Evolutionary conservation across 2,797 vertebrate species (phyloP).

Genomic region (Spheniscus humboldti): DNA sequence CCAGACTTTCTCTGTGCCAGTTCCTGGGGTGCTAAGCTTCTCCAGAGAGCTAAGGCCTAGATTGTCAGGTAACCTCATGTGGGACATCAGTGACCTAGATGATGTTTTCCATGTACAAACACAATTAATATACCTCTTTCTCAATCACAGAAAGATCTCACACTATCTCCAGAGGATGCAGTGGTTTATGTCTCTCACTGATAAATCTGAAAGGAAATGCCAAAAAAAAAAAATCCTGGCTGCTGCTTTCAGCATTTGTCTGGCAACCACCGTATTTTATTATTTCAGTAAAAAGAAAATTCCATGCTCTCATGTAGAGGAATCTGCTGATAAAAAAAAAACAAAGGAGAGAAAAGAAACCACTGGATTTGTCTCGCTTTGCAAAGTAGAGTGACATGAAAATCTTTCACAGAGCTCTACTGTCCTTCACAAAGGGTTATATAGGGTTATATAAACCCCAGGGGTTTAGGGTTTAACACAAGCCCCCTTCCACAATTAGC

Average conservation of each 20-base stretch:
- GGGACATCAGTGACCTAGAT: neutral
- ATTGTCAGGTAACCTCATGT: neutral
- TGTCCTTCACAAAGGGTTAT: neutral
- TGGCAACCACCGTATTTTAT: neutral
- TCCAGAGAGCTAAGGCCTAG: neutral
- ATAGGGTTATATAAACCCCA: neutral
- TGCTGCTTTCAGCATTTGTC: neutral
- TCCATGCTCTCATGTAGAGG: conserved; percentile 6
- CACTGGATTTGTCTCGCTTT: neutral
- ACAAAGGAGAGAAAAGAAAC: neutral
- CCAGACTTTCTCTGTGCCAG: neutral
- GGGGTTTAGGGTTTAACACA: neutral
- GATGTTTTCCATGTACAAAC: neutral
- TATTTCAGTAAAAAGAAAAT: conserved; percentile 26
- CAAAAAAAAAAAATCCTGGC: neutral
- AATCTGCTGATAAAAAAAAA: conserved; percentile 45
- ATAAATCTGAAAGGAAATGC: neutral
- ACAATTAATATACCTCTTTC: neutral
- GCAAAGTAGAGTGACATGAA: neutral
- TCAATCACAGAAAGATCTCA: neutral
- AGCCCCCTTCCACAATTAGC: neutral
- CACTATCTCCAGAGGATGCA: neutral
- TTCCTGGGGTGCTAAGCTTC: neutral
- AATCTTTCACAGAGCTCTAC: neutral
- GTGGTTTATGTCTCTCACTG: neutral